phyloP scores from a whole-genome alignment of 2,888 invertebrate species.

The Coenonympha arcania region DNA sequence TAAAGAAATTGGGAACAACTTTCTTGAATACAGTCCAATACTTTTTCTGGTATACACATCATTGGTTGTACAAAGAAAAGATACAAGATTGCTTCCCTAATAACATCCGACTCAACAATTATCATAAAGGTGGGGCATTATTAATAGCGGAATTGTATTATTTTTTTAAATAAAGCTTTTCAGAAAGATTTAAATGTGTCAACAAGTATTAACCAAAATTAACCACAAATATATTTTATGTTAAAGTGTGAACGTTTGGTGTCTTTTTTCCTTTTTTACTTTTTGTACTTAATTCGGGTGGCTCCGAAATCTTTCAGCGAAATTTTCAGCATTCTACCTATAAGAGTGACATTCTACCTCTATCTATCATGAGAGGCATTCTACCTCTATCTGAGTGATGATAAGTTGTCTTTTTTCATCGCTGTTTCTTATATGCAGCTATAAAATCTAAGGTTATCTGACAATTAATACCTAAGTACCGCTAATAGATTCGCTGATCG shows the following conservation, averaged over 20 bases:
- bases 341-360: no score
- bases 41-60: constrained; percentile 4
- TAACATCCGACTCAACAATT: constrained; percentile 23
- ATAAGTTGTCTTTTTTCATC: background rate
- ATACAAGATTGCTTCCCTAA: constrained; percentile 16
- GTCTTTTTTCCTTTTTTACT: no score
- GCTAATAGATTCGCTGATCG: background rate
- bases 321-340: no score
- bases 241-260: no score
- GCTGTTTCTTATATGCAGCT: background rate
- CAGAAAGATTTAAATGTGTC: background rate
- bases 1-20: background rate
- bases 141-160: background rate
- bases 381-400: background rate
- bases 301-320: no score
- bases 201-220: background rate
- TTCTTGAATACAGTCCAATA: background rate
- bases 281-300: no score
- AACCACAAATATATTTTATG: no score
- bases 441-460: no score
- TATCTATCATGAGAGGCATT: no score
- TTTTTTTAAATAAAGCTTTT: background rate
- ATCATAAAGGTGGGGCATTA: constrained; percentile 9
- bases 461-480: background rate
- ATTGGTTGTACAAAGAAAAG: constrained; percentile 12